These are phyloP conservation scores for Erinaceus europaeus DNA, from an alignment of 2,113 vertebrate genomes.

Conservation along the genomic window DNA sequence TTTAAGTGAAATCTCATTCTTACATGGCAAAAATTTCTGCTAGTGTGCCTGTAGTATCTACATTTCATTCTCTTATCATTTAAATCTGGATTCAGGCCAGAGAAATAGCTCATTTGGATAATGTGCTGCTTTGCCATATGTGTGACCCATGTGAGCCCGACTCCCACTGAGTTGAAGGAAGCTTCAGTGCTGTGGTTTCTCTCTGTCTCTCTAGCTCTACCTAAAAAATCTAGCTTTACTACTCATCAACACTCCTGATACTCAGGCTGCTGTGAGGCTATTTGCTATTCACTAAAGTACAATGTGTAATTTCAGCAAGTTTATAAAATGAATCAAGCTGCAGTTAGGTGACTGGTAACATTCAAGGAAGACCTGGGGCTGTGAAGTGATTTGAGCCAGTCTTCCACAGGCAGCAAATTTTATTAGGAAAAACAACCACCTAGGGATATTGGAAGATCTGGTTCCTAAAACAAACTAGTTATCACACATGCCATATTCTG, in stretches of 20 bases:
- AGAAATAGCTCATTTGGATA: too few relatives aligned
- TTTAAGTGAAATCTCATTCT: slow-evolving; percentile 2
- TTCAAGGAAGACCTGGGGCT: not conserved
- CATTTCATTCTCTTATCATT: slow-evolving; percentile 10
- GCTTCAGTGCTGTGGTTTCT: too few relatives aligned
- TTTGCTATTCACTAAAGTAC: not conserved
- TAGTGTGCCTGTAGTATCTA: slow-evolving; percentile 14
- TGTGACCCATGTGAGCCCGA: too few relatives aligned
- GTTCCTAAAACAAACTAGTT: slow-evolving; percentile 10
- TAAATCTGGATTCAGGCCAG: too few relatives aligned
- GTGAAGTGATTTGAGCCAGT: not conserved
- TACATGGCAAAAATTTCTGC: not conserved
- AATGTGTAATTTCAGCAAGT: slow-evolving; percentile 20
- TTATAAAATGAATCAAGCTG: slow-evolving; percentile 13
- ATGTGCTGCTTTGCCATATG: too few relatives aligned
- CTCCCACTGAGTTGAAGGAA: too few relatives aligned
- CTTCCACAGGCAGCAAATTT: not conserved
- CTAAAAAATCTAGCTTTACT: too few relatives aligned
- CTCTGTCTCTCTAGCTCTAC: too few relatives aligned
- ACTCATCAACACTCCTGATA: slow-evolving; percentile 34
- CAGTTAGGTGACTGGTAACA: not conserved
- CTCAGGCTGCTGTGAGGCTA: not conserved
- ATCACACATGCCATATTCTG: slow-evolving; percentile 6
- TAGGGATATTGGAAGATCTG: not conserved
- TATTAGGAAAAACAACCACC: not conserved